phyloP scores from a whole-genome alignment of 2,797 vertebrate genomes.

The Fratercula arctica region DNA sequence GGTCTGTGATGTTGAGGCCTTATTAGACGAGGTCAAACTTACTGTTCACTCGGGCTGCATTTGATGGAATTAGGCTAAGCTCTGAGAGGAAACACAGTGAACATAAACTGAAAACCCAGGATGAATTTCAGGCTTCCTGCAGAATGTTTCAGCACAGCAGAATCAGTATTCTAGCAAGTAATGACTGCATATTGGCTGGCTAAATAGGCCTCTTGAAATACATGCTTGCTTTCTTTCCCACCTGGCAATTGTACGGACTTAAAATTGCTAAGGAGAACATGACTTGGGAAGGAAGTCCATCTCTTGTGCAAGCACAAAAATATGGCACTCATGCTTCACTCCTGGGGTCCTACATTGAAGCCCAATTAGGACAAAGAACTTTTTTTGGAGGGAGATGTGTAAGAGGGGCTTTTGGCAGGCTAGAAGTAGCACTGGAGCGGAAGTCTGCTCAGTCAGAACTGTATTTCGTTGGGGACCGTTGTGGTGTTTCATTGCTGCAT shows the following conservation, averaged over 20 bases:
- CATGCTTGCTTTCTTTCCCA: background rate
- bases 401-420: background rate
- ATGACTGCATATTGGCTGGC: background rate
- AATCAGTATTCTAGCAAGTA: background rate
- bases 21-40: background rate
- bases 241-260: background rate
- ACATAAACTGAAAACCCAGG: background rate
- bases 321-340: fast-evolving
- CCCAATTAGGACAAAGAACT: background rate
- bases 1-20: background rate
- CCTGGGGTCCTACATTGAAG: background rate
- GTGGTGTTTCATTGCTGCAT: background rate
- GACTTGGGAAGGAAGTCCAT: background rate
- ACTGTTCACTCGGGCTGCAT: background rate
- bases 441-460: background rate
- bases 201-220: background rate
- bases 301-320: background rate
- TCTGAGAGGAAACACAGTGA: background rate
- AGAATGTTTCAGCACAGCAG: background rate
- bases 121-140: background rate
- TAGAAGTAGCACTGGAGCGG: background rate
- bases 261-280: background rate
- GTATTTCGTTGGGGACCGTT: background rate
- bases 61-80: background rate
- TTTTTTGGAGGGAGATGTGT: background rate